Percentiles rank a stretch among this genome's conserved stretches.
phyloP scores from a whole-genome alignment of 2,113 vertebrate species.

The Sus scrofa region DNA sequence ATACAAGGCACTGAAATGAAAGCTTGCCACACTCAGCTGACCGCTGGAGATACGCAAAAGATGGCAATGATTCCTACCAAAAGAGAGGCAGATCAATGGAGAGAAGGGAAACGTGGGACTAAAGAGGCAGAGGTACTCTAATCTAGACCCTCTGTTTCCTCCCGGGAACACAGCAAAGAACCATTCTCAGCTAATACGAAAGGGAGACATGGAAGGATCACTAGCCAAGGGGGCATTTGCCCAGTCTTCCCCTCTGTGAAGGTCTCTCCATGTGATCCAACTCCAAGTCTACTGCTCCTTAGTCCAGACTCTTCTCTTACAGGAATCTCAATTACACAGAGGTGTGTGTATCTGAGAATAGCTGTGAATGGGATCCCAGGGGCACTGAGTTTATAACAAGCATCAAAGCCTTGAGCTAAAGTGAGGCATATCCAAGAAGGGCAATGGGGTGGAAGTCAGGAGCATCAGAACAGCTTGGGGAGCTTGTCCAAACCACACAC shows the following conservation, averaged over 20 bases:
- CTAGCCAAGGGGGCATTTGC: neutral
- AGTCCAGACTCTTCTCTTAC: neutral
- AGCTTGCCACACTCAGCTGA: neutral
- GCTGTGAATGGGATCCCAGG: neutral
- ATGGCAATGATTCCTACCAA: neutral
- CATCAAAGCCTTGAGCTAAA: slow-evolving; percentile 35
- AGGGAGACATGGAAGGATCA: neutral
- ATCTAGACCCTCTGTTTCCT: neutral
- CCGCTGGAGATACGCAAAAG: neutral
- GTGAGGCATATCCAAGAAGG: neutral
- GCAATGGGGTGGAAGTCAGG: neutral
- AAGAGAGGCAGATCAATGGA: neutral
- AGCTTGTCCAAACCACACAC: slow-evolving; percentile 29
- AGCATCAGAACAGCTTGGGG: neutral
- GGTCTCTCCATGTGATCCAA: neutral
- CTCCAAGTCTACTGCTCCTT: neutral
- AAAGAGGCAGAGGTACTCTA: neutral
- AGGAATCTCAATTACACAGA: neutral
- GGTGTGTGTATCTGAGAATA: neutral
- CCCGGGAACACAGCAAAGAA: neutral
- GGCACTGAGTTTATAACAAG: neutral
- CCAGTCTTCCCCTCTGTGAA: neutral
- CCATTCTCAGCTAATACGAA: neutral
- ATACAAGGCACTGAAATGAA: neutral
- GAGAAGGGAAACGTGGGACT: neutral